Evolutionary conservation across 2,113 vertebrate genomes (phyloP), one percentile per base, ranked within the genome.

Genomic region (Symphodus melops): DNA sequence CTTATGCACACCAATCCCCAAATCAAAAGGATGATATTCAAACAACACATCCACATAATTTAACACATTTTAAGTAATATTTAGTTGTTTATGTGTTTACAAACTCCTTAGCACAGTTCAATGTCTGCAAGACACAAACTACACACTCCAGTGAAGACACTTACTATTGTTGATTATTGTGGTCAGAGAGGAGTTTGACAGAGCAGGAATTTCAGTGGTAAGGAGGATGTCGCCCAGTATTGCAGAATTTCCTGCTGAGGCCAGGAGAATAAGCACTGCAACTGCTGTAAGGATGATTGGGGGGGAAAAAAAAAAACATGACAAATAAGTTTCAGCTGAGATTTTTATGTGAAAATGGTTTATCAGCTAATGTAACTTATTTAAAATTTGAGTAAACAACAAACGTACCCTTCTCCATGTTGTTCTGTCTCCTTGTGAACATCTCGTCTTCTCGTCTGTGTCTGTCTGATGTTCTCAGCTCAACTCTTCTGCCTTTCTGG

Each of bases 341-440:
- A 20, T 13, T 33, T 33, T 33, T 5, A 4, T 33, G 28, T 33
- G 28, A 48, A 19, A 48, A 17, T 48, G 1, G 14, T 48, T 48
- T 1, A 48, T 48, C 16, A 1, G 2, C 6, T 48, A 17, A 48
- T 48, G 6, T 48, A 17, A 2, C 19, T 16, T 19, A 3, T 14
- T 51, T 51, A 0, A 20, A 9, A 44, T 44, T 14, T 5, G 12
- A 51, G 48, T 51, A 9, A n/a, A 51, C 7, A 20, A 51, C 19
- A 51, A 48, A 61, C 87, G 64, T 55, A 92, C 89, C 59, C 2
- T 57, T 85, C 55, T 68, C 25, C 62, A 80, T 68, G 57, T n/a
- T 20, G 7, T 16, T 71, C 67, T 66, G 77, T 66, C 62, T 85
- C 3, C 69, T 70, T 58, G 63, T 59, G 9, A 82, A 65, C 91